These are phyloP conservation scores for Rhizoglyphus robini DNA, from an alignment of 1,140 invertebrate species.

Conservation along the genomic window DNA sequence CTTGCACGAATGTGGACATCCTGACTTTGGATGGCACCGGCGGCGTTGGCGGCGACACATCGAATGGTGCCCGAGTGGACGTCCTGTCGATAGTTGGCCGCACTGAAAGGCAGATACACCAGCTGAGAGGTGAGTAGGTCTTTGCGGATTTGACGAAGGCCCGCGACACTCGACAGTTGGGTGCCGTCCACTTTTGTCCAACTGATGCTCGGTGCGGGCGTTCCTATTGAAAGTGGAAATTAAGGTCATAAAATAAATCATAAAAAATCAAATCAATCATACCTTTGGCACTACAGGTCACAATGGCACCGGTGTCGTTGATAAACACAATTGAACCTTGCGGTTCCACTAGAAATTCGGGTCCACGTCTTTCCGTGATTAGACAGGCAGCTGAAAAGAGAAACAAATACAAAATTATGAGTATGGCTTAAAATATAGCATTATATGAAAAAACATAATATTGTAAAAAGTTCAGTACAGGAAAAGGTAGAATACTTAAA, in stretches of 20 bases:
- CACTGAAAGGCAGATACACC: slow-evolving; percentile 30
- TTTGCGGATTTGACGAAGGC: slow-evolving; percentile 25
- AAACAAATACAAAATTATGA: too few species aligned
- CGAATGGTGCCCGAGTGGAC: slow-evolving; percentile 32
- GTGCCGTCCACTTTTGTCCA: slow-evolving; percentile 27
- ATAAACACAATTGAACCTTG: slow-evolving; percentile 79
- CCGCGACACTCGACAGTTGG: slow-evolving; percentile 21
- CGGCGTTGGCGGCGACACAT: slow-evolving; percentile 34
- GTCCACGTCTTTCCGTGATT: slow-evolving; percentile 41
- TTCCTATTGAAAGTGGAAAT: too few species aligned
- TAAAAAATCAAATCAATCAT: too few species aligned
- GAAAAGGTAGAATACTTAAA: too few species aligned
- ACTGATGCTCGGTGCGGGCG: slow-evolving; percentile 23
- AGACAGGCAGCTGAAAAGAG: too few species aligned
- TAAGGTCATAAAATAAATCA: too few species aligned
- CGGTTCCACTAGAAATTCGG: slow-evolving; percentile 78
- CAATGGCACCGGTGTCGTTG: slow-evolving; percentile 76
- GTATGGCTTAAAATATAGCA: too few species aligned
- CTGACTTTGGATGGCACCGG: slow-evolving; percentile 34
- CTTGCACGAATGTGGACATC: slow-evolving; percentile 35
- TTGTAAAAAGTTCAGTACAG: too few species aligned
- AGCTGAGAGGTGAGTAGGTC: slow-evolving; percentile 34
- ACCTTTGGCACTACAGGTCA: slow-evolving; percentile 78
- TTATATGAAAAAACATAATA: too few species aligned
- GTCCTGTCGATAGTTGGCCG: slow-evolving; percentile 25